Evolutionary conservation across 2,797 vertebrate genomes (phyloP).

Genomic region (Uromys caudimaculatus): DNA sequence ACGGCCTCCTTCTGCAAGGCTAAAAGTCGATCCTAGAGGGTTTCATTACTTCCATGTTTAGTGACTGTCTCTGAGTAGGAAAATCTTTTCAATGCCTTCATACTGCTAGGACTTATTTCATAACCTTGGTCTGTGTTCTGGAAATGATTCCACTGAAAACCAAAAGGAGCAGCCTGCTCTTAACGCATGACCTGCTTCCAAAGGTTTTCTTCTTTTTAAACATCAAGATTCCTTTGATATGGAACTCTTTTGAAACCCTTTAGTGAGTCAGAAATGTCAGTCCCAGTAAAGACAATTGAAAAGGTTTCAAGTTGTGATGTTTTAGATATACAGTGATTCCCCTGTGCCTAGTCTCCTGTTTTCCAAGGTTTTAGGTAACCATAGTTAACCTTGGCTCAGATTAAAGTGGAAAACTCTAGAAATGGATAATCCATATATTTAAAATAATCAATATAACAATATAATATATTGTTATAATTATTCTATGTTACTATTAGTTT

Average conservation of each 20-base stretch:
- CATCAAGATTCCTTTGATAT: not conserved
- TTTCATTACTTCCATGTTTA: not conserved
- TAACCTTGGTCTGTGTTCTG: slow-evolving; percentile 49
- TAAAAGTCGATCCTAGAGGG: not conserved
- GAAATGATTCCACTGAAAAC: slow-evolving; percentile 30
- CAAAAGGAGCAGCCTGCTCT: slow-evolving; percentile 37
- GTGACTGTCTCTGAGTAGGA: not conserved
- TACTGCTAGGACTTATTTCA: not conserved
- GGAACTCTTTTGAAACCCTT: not conserved
- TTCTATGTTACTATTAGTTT: not conserved
- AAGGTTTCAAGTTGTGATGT: not conserved
- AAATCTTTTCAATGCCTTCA: slow-evolving; percentile 49
- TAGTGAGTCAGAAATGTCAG: not conserved
- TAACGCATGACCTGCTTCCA: slow-evolving; percentile 28
- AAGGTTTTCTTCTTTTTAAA: slow-evolving; percentile 54
- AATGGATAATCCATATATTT: not conserved
- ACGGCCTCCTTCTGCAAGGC: not conserved
- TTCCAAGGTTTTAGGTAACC: not conserved
- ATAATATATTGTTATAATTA: not conserved
- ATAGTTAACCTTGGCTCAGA: not conserved
- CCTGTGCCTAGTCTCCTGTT: not conserved
- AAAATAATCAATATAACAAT: not conserved
- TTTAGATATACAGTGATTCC: not conserved
- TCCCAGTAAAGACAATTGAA: not conserved
- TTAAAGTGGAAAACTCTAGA: not conserved